Evolutionary conservation across 2,113 vertebrate species (phyloP).

Genomic region (Gavia stellata): DNA sequence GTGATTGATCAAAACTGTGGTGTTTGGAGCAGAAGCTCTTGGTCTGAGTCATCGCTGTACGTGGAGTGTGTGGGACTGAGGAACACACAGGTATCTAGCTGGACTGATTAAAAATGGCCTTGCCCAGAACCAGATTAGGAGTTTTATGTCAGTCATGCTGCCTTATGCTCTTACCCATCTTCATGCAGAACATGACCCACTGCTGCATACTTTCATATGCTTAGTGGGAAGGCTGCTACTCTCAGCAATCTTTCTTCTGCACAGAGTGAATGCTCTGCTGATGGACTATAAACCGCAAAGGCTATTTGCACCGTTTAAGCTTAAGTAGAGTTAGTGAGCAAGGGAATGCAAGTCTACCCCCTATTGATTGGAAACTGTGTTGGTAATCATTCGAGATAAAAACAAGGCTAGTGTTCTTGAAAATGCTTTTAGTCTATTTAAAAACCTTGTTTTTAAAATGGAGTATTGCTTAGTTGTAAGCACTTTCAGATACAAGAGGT

Average conservation of each 20-base stretch:
- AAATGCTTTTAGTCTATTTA: not conserved
- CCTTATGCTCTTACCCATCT: not conserved
- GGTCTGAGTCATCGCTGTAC: not conserved
- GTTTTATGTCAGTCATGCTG: not conserved
- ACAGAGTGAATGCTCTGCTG: not conserved
- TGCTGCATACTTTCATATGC: not conserved
- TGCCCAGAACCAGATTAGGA: not conserved
- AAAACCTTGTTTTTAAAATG: not conserved
- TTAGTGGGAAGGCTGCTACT: not conserved
- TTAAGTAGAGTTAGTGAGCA: not conserved
- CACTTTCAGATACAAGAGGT: not conserved
- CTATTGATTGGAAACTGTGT: not conserved
- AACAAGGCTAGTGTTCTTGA: not conserved
- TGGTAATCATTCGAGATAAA: not conserved
- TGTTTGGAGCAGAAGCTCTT: not conserved
- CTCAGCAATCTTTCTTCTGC: not conserved
- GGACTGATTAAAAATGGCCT: not conserved
- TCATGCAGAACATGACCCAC: not conserved
- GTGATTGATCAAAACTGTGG: not conserved
- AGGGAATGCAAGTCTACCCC: not conserved
- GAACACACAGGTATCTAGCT: not conserved
- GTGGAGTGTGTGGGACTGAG: not conserved
- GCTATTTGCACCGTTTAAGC: not conserved
- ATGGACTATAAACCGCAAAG: not conserved
- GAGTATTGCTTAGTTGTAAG: not conserved